A percentile compares a stretch with the other conserved stretches of the same genome.
phyloP scores from a whole-genome alignment of 2,797 vertebrate genomes.

The Tapirus indicus region DNA sequence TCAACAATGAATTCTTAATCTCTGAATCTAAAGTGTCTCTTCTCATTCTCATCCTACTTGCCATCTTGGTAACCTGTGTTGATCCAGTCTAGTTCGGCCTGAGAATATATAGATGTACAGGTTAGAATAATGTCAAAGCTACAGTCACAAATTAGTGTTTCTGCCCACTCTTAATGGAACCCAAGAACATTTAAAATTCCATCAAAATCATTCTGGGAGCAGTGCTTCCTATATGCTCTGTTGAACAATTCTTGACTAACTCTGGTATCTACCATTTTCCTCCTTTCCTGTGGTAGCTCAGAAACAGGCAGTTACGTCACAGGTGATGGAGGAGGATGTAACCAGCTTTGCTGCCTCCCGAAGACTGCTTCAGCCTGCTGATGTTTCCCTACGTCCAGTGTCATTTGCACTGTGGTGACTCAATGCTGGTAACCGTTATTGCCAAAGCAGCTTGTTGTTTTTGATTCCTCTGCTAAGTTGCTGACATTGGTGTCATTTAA shows the following conservation, averaged over 20 bases:
- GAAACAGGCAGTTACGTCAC: background rate
- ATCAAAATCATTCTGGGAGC: background rate
- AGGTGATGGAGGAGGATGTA: background rate
- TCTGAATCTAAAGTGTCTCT: background rate
- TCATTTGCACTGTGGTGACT: background rate
- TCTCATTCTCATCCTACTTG: background rate
- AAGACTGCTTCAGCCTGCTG: background rate
- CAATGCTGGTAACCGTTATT: background rate
- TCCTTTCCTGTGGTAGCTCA: background rate
- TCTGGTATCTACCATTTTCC: background rate
- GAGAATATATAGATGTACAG: background rate
- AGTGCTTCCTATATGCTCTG: background rate
- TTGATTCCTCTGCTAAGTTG: background rate
- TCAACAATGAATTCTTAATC: background rate
- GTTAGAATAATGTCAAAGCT: background rate
- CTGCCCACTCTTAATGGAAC: background rate
- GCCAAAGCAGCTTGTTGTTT: background rate
- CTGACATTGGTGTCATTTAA: background rate
- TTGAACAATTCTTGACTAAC: background rate
- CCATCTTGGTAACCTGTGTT: background rate
- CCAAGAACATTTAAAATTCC: background rate
- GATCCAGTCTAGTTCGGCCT: background rate
- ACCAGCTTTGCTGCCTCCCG: background rate
- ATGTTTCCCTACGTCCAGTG: fast-evolving
- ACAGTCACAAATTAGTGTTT: background rate